Base-by-base conservation (phyloP, 2,113 vertebrate species). In the Clarias macrocephalus region DNA sequence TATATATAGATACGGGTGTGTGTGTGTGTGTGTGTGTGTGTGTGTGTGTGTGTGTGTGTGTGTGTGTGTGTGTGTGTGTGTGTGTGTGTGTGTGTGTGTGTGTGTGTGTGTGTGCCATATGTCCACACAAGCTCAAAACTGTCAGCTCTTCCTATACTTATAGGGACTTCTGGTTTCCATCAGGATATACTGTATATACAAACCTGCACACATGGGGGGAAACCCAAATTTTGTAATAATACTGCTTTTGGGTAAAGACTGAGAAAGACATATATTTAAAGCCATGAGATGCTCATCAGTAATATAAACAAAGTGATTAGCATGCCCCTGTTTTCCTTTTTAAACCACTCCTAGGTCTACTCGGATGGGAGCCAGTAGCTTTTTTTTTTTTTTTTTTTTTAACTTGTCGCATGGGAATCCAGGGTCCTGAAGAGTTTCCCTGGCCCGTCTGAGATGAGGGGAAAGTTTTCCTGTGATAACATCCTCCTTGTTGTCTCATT, bases 291-390 rank as follows among this genome's bases (percentile, higher is more conserved):
- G 86, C 65, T 85, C 62, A 86, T 84, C 63, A 73, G 73, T 37
- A 87, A 88, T 84, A 75, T 85, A 90, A 90, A 88, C 81, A 90
- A 42, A 72, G 59, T 30, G 56, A 87, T 87, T 85, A 73, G 56
- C 52, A 76, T 37, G 75, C 75, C 77, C 79, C 19, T 86, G 75
- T 80, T 86, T 86, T 56, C 25, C 2, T 57, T 76, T 82, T 30
- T 52, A 83, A 75, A 82, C 79, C 62, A 63, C 60, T 80, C 54
- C 70, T 85, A 80, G 33, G 88, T 88, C 82, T 68, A 88, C 76
- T 66, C 88, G 89, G 87, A 83, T 12, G 19, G 15, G 60, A 84
- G 86, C 83, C 89, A 90, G 62, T n/a, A 23, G 80, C 21, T 79
- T 23, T 12, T 59, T 80, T 28, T 72, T 23, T 11, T 59, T 80